Evolutionary conservation across 1,140 invertebrate species (phyloP).

Genomic region (Oncopodura yosiiana): DNA sequence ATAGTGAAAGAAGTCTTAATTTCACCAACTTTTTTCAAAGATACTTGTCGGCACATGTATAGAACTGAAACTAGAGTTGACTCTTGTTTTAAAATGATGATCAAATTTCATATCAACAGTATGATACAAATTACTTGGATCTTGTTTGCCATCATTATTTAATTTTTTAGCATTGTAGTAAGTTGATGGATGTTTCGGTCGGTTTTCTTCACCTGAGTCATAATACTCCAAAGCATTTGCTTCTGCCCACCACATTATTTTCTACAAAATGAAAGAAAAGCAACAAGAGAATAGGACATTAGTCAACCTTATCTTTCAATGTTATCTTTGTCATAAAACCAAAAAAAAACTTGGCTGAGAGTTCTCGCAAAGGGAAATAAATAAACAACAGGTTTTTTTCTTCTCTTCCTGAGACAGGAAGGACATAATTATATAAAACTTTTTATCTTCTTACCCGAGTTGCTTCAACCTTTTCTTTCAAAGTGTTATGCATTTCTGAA

Average conservation of each 20-base stretch:
- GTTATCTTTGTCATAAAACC: no score
- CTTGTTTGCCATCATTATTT: slow-evolving; percentile 41
- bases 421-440: slow-evolving; percentile 11
- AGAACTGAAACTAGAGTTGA: slow-evolving; percentile 72
- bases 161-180: slow-evolving; percentile 47
- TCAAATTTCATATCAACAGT: slow-evolving; percentile 54
- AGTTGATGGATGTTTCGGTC: slow-evolving; percentile 8
- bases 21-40: slow-evolving; percentile 64
- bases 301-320: no score
- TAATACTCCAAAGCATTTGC: slow-evolving; percentile 35
- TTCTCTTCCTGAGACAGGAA: no score
- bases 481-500: slow-evolving; percentile 61
- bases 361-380: no score
- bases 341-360: no score
- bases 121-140: slow-evolving; percentile 39
- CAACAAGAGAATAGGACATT: no score
- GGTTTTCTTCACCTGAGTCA: slow-evolving; percentile 2
- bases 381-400: no score
- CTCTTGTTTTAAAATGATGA: slow-evolving; percentile 71
- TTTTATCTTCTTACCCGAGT: slow-evolving; percentile 49
- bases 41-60: slow-evolving; percentile 92
- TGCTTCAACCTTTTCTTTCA: slow-evolving; percentile 71
- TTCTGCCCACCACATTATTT: slow-evolving; percentile 60
- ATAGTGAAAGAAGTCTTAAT: not conserved
- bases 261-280: slow-evolving; percentile 42